A percentile compares a stretch with the other conserved stretches of the same genome.
Evolutionary conservation across 2,113 vertebrate species (phyloP).

Genomic region (Corynorhinus townsendii): DNA sequence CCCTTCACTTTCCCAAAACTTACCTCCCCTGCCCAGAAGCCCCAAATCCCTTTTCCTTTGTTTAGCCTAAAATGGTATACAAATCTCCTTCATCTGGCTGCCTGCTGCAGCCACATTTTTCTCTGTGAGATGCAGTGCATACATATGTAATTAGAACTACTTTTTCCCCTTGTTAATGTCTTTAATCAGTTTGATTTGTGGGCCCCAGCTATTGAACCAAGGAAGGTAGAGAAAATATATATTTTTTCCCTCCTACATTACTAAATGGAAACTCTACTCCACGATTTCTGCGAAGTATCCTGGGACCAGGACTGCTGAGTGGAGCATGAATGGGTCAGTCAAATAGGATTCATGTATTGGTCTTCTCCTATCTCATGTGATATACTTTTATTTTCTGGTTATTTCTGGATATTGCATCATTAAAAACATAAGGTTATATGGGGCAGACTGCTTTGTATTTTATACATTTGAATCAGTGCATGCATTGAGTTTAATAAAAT

Average conservation of each 20-base stretch:
- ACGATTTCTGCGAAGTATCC: background rate
- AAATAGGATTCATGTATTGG: background rate
- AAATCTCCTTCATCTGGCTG: background rate
- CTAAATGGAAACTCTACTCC: background rate
- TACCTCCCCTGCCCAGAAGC: background rate
- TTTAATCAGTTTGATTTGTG: background rate
- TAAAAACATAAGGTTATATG: background rate
- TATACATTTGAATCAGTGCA: background rate
- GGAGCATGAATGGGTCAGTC: background rate
- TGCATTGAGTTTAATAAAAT: background rate
- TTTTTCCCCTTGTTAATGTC: background rate
- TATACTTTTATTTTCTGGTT: background rate
- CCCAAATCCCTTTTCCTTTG: background rate
- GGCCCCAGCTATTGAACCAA: background rate
- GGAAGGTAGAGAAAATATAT: background rate
- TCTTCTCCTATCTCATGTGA: background rate
- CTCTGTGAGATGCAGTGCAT: background rate
- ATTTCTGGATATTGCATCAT: background rate
- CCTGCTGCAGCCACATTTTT: background rate
- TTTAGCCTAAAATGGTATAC: background rate
- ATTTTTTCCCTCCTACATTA: background rate
- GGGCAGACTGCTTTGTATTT: background rate
- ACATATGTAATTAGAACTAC: background rate
- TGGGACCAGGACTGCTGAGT: background rate
- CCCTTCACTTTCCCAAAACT: background rate